Evolutionary conservation across 2,888 invertebrate species (phyloP), one percentile per base, ranked within the genome.

Genomic region (Diaprepes abbreviatus): DNA sequence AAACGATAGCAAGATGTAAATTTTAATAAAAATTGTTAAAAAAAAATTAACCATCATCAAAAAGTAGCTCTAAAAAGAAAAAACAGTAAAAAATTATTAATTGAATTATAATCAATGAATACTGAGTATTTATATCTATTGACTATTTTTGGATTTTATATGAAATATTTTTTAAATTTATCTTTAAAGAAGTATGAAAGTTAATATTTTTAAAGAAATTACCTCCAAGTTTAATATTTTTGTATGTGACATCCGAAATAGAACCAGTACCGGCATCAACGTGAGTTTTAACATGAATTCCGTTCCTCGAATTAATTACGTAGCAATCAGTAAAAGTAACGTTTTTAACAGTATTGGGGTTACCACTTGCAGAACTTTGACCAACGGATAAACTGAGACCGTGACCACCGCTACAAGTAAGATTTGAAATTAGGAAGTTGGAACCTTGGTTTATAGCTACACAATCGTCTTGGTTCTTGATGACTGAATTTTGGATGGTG

Each of bases 381-480:
- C 73, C 74, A 16, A 73, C 70, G 1, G 74, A 74, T 28, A 75
- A 63, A 58, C 72, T 73, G 1, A 75, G 50, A 21, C 73, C 75
- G 43, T 74, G 75, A 6, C 75, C 74, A 9, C 75, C 74, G 12
- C 54, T 65, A 33, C 75, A 75, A 9, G 62, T 58, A 31, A 75
- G 24, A 14, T 59, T 59, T 4, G 17, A 14, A 52, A 75, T 67
- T 14, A 62, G 21, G 14, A 64, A 55, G 55, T 73, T 59, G 16
- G 57, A 60, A 1, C 73, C 74, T 38, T 74, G 68, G 35, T 75
- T 75, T 2, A 75, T 65, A 28, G 72, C 73, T 10, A 74, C 70
- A 31, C 75, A 75, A 28, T 75, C 74, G 35, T 75, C 75, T 66
- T 75, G 74, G 24, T 75, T 75, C 28, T 73, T 72, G 5, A 75